Conservation (phyloP, 2,113 vertebrate species). For the Marcusenius ussheri region DNA sequence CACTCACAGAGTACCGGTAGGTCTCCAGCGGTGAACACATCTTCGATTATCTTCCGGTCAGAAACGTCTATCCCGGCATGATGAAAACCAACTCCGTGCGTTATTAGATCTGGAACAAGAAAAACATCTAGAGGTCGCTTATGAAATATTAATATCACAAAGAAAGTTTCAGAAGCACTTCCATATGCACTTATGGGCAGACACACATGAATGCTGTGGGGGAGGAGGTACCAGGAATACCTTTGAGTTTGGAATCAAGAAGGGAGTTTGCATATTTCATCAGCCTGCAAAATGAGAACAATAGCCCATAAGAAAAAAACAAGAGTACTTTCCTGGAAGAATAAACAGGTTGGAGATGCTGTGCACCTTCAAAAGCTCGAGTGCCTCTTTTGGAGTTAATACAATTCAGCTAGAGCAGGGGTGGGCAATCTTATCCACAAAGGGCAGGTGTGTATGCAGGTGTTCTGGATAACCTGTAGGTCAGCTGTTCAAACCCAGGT, state of each 20-base stretch:
- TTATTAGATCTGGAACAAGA: constrained; percentile 69
- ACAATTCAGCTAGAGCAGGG: not conserved
- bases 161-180: not conserved
- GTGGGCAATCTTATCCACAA: too few species aligned
- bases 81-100: constrained; percentile 82
- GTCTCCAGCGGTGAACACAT: constrained; percentile 76
- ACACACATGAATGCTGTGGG: not conserved
- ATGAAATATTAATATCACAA: not conserved
- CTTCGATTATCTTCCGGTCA: constrained; percentile 85
- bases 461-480: too few species aligned
- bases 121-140: not conserved
- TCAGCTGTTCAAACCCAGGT: too few species aligned
- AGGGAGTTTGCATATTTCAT: constrained; percentile 72
- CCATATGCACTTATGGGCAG: not conserved
- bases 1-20: constrained; percentile 91
- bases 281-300: constrained; percentile 59
- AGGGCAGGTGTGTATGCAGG: too few species aligned
- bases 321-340: not conserved
- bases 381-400: not conserved
- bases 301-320: not conserved
- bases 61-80: constrained; percentile 86
- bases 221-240: constrained; percentile 51
- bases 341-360: not conserved
- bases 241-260: constrained; percentile 83
- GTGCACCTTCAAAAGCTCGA: not conserved